A percentile compares a stretch with the other conserved stretches of the same genome.
Conservation (phyloP, 1,140 invertebrate genomes). For the Formica selysi region DNA sequence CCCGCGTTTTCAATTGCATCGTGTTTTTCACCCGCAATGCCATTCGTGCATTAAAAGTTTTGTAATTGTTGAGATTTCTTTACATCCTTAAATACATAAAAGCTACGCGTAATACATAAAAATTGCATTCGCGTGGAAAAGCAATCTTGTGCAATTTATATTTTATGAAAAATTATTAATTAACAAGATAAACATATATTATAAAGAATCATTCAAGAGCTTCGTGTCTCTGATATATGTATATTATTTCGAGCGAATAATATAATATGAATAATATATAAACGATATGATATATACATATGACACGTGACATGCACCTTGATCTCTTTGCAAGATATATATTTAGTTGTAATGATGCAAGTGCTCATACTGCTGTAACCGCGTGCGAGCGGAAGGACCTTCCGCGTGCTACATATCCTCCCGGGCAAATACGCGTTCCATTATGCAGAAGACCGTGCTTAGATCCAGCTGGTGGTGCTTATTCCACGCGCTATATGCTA, state of each 20-base stretch:
- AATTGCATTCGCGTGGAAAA: background rate
- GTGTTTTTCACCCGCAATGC: background rate
- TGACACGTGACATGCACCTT: background rate
- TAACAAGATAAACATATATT: background rate
- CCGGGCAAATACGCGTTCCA: slow-evolving; percentile 42
- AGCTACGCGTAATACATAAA: background rate
- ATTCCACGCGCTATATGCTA: slow-evolving; percentile 31
- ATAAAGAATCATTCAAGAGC: too few relatives aligned
- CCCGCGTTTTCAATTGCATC: background rate
- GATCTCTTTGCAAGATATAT: slow-evolving; percentile 19
- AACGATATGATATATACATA: background rate
- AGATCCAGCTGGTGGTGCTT: slow-evolving; percentile 30
- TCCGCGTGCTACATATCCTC: slow-evolving; percentile 31
- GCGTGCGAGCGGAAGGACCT: slow-evolving; percentile 32
- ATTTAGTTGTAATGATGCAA: background rate
- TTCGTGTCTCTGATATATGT: too few relatives aligned
- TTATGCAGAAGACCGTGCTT: slow-evolving; percentile 32
- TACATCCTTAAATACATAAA: background rate
- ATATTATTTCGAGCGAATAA: too few relatives aligned
- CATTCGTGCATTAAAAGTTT: background rate
- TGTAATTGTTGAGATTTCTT: background rate
- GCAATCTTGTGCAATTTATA: background rate
- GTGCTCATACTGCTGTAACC: background rate
- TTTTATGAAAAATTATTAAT: background rate
- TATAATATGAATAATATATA: background rate